Percentiles rank a stretch among this genome's conserved stretches.
Evolutionary conservation across 2,113 vertebrate genomes (phyloP).

Genomic region (Candoia aspera): DNA sequence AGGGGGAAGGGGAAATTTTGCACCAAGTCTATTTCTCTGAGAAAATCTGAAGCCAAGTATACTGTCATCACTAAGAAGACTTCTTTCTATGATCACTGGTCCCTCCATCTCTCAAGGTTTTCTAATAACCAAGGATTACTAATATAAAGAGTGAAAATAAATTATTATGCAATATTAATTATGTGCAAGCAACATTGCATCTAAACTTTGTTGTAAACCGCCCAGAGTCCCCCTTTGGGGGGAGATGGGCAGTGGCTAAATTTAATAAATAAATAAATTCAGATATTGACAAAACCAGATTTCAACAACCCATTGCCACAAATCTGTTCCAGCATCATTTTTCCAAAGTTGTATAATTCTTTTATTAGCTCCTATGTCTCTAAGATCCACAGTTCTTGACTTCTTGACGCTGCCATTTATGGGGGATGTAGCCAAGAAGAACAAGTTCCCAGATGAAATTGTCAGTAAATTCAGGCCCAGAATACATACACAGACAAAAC

Average conservation of each 20-base stretch:
- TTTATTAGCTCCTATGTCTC: not conserved
- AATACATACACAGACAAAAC: not conserved
- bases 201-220: no score
- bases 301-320: not conserved
- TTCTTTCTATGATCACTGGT: not conserved
- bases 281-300: not conserved
- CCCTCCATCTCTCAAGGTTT: not conserved
- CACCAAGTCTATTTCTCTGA: not conserved
- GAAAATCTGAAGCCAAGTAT: not conserved
- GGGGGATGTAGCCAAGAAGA: not conserved
- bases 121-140: not conserved
- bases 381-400: not conserved
- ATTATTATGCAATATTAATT: not conserved
- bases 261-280: no score
- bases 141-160: not conserved
- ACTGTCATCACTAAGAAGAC: not conserved
- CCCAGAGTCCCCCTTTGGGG: no score
- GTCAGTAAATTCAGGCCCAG: not conserved
- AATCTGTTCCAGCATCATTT: not conserved
- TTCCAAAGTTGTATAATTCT: not conserved
- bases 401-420: not conserved
- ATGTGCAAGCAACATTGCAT: not conserved
- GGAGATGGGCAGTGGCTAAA: no score
- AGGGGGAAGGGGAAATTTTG: not conserved
- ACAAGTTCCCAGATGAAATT: not conserved